Conservation (phyloP, 2,888 invertebrate species). For the Rutpela maculata region DNA sequence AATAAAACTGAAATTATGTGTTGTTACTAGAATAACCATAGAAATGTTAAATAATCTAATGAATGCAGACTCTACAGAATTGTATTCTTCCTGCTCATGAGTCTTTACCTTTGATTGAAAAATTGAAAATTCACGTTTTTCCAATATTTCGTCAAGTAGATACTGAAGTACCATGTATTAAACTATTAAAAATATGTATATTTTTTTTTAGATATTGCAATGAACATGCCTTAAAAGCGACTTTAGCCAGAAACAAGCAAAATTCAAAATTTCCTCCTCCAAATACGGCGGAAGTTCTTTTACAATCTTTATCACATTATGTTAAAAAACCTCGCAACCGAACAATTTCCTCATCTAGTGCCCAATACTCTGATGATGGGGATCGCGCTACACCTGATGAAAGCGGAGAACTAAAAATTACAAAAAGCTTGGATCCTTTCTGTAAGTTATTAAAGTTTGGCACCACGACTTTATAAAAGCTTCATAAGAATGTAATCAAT, state of each 20-base stretch:
- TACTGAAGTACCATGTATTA: not conserved
- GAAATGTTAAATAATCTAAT: too few relatives aligned
- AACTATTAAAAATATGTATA: not conserved
- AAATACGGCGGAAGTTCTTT: constrained; percentile 80
- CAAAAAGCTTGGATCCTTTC: constrained; percentile 77
- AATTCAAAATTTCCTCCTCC: constrained; percentile 79
- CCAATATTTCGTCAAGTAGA: too few relatives aligned
- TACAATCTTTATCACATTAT: constrained; percentile 82
- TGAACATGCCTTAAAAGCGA: constrained; percentile 82
- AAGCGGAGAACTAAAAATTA: constrained; percentile 73
- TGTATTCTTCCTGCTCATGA: too few relatives aligned
- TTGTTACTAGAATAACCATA: too few relatives aligned
- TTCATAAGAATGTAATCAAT: too few relatives aligned
- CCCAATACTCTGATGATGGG: constrained; percentile 66
- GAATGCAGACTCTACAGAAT: too few relatives aligned
- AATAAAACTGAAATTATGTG: too few relatives aligned
- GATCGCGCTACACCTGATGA: constrained; percentile 71
- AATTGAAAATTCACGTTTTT: too few relatives aligned
- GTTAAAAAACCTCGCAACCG: constrained; percentile 72
- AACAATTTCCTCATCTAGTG: constrained; percentile 60
- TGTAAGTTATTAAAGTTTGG: constrained; percentile 71
- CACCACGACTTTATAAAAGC: too few relatives aligned
- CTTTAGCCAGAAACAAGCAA: constrained; percentile 79
- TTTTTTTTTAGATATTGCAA: constrained; percentile 78
- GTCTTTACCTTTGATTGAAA: too few relatives aligned